Conservation (phyloP, 2,797 vertebrate genomes). For the Lepilemur ruficaudatus region DNA sequence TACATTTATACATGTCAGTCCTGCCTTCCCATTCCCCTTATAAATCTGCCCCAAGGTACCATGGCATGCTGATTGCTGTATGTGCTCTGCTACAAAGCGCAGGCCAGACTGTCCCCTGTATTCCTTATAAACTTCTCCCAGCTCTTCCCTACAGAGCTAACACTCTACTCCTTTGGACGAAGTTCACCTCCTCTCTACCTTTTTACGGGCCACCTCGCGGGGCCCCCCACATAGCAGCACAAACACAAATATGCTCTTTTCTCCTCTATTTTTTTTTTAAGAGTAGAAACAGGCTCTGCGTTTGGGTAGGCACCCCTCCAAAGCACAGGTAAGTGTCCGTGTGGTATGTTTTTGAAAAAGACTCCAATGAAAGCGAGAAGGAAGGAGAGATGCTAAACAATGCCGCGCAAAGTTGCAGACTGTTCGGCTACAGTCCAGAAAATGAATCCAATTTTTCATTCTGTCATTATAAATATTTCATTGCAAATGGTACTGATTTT, state of each 20-base stretch:
- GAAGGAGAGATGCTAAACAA: conserved; percentile 85
- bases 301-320: conserved; percentile 80
- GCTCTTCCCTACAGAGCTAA: not conserved
- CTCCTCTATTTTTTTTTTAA: not conserved
- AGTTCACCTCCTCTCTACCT: not conserved
- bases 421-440: conserved; percentile 89
- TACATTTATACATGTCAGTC: not conserved
- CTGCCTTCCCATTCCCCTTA: not conserved
- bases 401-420: conserved; percentile 86
- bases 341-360: conserved; percentile 72
- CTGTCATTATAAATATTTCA: conserved; percentile 93
- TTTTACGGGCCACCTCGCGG: not conserved
- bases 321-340: conserved; percentile 60
- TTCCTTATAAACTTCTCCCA: not conserved
- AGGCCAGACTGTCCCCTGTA: not conserved
- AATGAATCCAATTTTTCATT: conserved; percentile 92
- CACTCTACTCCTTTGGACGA: not conserved
- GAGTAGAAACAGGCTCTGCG: conserved; percentile 68
- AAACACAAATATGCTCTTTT: not conserved
- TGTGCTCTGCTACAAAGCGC: not conserved
- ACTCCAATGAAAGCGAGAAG: conserved; percentile 77
- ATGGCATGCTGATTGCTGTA: not conserved
- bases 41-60: not conserved
- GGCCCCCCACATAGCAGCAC: not conserved
- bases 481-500: conserved; percentile 90